Base-by-base conservation (phyloP, 2,113 vertebrate genomes). In the Sitta europaea region DNA sequence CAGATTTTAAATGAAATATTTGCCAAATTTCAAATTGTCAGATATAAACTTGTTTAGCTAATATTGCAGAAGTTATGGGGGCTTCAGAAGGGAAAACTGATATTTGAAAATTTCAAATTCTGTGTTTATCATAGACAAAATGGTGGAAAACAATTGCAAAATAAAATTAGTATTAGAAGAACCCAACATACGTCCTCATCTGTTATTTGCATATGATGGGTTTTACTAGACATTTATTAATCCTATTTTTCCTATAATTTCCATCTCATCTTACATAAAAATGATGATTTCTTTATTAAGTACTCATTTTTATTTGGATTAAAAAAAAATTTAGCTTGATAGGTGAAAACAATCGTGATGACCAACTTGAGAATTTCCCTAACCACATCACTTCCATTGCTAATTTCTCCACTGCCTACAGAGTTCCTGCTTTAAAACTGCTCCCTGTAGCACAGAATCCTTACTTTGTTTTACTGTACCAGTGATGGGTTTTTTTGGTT, bases 181-280 rank as follows among this genome's bases (percentile, higher is more conserved):
- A 6, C 0, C 0, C 22, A 67, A 15, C 4, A 38, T 31, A 21
- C 5, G 4, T 53, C 14, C 54, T 42, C 5, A 33, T 33, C 28
- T 61, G 6, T 33, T 63, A 38, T 54, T 84, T 85, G 1, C 36
- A 40, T 58, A 14, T 59, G 21, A 33, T 0, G 10, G 12, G 21
- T 67, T 84, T 80, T 62, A 21, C 6, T 57, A 48, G 4, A 6
- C 5, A 2, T 36, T 65, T 70, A 47, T 48, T 65, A 59, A 43
- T 51, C 81, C 11, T 68, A 21, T 23, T 68, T 5, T 61, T 68
- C 22, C 18, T 16, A 77, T 62, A 36, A 66, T 85, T 90, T 74
- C 28, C 11, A 36, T 45, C 28, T 80, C 40, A 80, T 63, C 3
- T 55, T 55, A 50, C 12, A 22, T 40, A 53, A 75, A 50, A 72